Percentiles rank a stretch among this genome's conserved stretches.
These are phyloP conservation scores for Sepioteuthis lessoniana DNA, from an alignment of 2,888 invertebrate genomes.

Conservation along the genomic window DNA sequence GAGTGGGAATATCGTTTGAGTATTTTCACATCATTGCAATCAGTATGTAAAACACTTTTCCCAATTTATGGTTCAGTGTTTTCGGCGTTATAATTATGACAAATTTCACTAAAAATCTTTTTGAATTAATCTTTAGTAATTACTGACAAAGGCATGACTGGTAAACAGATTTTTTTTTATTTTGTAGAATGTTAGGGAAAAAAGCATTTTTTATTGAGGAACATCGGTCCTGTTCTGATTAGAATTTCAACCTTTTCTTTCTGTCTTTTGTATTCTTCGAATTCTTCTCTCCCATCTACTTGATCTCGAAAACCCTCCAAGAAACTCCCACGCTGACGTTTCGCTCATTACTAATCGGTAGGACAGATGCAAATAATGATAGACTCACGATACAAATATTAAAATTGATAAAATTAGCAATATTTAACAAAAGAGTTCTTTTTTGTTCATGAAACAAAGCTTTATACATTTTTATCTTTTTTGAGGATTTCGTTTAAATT, in stretches of 20 bases:
- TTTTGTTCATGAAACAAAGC: background rate
- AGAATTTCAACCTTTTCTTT: background rate
- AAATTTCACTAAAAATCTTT: no score
- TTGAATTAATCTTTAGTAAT: no score
- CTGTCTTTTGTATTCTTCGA: background rate
- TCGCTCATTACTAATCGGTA: background rate
- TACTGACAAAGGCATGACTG: no score
- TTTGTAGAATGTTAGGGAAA: no score
- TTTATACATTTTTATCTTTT: background rate
- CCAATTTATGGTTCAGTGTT: no score
- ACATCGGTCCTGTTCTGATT: no score
- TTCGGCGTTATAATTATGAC: no score
- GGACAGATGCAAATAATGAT: slow-evolving; percentile 33
- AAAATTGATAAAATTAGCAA: background rate
- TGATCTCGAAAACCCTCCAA: background rate
- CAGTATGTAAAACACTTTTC: no score
- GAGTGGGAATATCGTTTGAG: no score
- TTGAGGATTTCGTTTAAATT: background rate
- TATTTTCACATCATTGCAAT: no score
- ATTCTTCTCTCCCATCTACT: background rate
- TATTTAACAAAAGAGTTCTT: background rate
- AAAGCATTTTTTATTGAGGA: no score
- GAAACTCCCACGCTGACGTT: background rate
- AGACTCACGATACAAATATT: background rate
- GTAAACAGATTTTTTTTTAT: no score